These are phyloP conservation scores for Serrognathus titanus DNA, from an alignment of 2,888 invertebrate genomes.

Conservation along the genomic window DNA sequence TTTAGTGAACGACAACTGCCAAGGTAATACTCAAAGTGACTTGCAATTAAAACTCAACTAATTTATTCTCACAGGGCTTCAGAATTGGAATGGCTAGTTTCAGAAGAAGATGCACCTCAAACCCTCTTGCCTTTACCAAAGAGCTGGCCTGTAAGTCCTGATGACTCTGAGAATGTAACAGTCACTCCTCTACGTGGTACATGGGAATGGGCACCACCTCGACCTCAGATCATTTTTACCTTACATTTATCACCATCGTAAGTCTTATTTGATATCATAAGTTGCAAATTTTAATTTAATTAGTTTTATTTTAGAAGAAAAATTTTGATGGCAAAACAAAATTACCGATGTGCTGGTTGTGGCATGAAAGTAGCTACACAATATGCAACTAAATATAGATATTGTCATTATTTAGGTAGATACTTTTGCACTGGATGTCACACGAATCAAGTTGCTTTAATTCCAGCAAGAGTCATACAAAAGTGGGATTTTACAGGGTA, in stretches of 20 bases:
- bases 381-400: conserved; percentile 71
- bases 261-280: conserved; percentile 34
- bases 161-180: conserved; percentile 54
- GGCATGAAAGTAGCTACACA: conserved; percentile 73
- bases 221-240: conserved; percentile 79
- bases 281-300: not conserved
- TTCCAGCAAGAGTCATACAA: conserved; percentile 64
- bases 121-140: conserved; percentile 72
- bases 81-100: conserved; percentile 76
- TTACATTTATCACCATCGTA: conserved; percentile 68
- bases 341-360: conserved; percentile 80
- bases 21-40: conserved; percentile 34
- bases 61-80: conserved; percentile 55
- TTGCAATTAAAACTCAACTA: not conserved
- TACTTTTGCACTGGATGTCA: conserved; percentile 87
- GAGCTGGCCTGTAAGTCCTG: conserved; percentile 65
- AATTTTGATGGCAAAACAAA: conserved; percentile 66
- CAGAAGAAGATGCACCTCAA: conserved; percentile 75
- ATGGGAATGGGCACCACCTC: conserved; percentile 78
- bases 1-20: conserved; percentile 75
- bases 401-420: conserved; percentile 79
- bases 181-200: conserved; percentile 65
- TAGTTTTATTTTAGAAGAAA: conserved; percentile 53
- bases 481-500: conserved; percentile 64
- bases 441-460: conserved; percentile 68